These are phyloP conservation scores for Craseonycteris thonglongyai DNA, from an alignment of 2,113 vertebrate genomes.

Conservation along the genomic window DNA sequence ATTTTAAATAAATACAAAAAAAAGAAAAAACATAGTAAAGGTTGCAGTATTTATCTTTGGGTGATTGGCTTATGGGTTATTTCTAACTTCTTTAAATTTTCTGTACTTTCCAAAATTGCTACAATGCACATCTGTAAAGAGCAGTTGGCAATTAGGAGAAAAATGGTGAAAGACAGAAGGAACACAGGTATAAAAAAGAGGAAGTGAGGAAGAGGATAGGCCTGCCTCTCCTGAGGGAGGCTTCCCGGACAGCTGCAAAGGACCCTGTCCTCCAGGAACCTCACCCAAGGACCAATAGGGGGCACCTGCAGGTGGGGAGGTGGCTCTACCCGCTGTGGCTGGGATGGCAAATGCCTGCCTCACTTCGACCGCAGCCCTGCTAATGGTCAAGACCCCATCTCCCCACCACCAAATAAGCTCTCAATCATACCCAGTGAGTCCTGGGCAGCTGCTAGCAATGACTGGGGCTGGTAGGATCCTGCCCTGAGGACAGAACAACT, in stretches of 20 bases:
- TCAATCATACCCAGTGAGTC: neutral
- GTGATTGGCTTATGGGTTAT: neutral
- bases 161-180: neutral
- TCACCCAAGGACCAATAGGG: neutral
- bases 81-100: slow-evolving; percentile 9
- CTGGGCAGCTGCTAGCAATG: neutral
- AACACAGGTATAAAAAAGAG: neutral
- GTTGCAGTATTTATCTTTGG: neutral
- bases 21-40: neutral
- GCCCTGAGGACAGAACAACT: neutral
- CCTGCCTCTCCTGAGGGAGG: neutral
- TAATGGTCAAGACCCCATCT: neutral
- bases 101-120: slow-evolving; percentile 13
- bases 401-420: neutral
- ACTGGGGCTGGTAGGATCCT: neutral
- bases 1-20: neutral
- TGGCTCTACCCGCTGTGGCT: neutral
- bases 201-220: neutral
- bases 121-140: neutral
- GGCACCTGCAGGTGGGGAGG: neutral
- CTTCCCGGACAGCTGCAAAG: neutral
- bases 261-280: neutral
- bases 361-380: neutral
- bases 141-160: neutral
- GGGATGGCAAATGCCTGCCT: neutral